A percentile compares a stretch with the other conserved stretches of the same genome.
Conservation (phyloP, 2,888 invertebrate genomes). For the Philopedon plagiatum region DNA sequence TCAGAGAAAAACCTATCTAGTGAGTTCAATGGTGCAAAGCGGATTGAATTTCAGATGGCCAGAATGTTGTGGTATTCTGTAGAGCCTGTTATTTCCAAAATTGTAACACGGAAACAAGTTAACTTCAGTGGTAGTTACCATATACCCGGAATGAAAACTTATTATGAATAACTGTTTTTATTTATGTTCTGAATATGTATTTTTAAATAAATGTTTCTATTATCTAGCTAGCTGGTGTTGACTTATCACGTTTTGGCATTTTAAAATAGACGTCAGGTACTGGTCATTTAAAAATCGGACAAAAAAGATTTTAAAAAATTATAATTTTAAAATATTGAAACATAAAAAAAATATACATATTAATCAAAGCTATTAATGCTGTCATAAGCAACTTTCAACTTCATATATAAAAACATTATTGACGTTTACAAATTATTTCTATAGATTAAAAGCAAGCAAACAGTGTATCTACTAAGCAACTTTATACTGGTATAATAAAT, state of each 20-base stretch:
- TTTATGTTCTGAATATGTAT: too few species aligned
- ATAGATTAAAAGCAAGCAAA: neutral
- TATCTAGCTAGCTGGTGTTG: too few species aligned
- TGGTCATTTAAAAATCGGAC: too few species aligned
- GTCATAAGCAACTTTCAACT: neutral
- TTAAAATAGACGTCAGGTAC: neutral
- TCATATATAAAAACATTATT: neutral
- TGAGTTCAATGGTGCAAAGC: neutral
- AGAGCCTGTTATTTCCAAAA: neutral
- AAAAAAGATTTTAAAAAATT: too few species aligned
- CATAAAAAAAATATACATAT: neutral
- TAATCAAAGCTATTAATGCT: neutral
- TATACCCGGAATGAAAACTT: too few species aligned
- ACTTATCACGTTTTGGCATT: too few species aligned
- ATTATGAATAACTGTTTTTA: too few species aligned
- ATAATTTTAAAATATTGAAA: neutral
- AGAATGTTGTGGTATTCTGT: neutral
- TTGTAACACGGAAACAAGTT: neutral
- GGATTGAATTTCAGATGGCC: neutral
- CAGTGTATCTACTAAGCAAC: too few species aligned
- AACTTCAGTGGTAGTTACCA: too few species aligned
- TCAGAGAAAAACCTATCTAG: neutral
- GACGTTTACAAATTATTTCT: neutral
- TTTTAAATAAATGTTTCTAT: too few species aligned
- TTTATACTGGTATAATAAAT: too few species aligned